Percentiles rank a stretch among this genome's conserved stretches.
These are phyloP conservation scores for Sapajus apella DNA, from an alignment of 2,113 vertebrate species.

Conservation along the genomic window DNA sequence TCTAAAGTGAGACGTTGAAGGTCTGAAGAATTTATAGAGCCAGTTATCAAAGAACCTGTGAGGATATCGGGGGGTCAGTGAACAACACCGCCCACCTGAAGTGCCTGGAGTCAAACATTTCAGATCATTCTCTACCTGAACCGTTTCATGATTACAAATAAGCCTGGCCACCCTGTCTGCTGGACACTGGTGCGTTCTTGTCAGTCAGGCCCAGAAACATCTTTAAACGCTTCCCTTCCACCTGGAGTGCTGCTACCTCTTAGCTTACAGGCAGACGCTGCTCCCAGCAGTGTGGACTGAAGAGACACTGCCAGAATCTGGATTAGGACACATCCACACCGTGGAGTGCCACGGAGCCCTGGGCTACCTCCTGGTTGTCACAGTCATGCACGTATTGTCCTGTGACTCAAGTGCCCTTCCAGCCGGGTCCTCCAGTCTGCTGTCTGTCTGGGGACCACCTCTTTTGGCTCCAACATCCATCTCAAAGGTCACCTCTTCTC, in stretches of 20 bases:
- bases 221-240: fast-evolving
- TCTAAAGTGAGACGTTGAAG: not conserved
- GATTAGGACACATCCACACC: not conserved
- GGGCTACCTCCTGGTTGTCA: not conserved
- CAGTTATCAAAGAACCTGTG: not conserved
- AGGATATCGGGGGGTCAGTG: fast-evolving
- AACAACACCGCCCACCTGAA: fast-evolving
- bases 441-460: too few relatives aligned
- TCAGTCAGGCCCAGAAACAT: too few relatives aligned
- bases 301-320: fast-evolving
- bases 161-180: not conserved
- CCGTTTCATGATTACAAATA: fast-evolving
- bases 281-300: fast-evolving
- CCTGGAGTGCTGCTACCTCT: fast-evolving
- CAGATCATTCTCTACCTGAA: fast-evolving
- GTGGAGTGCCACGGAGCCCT: fast-evolving
- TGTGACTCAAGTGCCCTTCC: fast-evolving
- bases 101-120: fast-evolving
- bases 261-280: fast-evolving
- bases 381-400: fast-evolving
- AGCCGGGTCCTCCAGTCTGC: fast-evolving
- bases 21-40: fast-evolving
- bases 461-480: fast-evolving
- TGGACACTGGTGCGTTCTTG: fast-evolving
- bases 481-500: not conserved